Conservation (phyloP, 2,113 vertebrate genomes). For the Arenaria interpres region DNA sequence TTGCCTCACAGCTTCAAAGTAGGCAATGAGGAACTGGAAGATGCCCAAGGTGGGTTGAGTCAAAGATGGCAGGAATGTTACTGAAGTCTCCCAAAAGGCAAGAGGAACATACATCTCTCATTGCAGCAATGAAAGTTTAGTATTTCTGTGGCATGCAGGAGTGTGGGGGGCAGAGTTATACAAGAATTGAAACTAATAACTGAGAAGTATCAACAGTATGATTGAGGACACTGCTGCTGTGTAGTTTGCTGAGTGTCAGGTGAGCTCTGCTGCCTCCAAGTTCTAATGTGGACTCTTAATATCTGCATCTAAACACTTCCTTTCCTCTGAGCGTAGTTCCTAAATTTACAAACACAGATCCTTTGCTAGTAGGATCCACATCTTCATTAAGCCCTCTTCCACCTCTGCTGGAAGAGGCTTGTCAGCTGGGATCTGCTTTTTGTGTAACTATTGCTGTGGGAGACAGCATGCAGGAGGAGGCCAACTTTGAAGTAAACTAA, state of each 20-base stretch:
- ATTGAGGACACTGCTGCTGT: neutral
- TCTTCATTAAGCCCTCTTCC: neutral
- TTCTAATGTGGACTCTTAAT: neutral
- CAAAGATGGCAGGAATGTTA: constrained; percentile 79
- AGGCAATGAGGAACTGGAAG: constrained; percentile 42
- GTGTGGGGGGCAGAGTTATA: neutral
- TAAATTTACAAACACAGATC: neutral
- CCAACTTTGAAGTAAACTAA: neutral
- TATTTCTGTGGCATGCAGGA: neutral
- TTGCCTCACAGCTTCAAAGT: neutral
- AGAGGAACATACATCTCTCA: neutral
- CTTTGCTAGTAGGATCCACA: neutral
- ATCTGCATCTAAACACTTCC: neutral
- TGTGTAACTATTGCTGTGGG: neutral
- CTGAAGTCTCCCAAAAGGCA: constrained; percentile 13
- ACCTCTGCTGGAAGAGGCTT: neutral
- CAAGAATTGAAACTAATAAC: neutral
- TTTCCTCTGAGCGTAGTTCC: neutral
- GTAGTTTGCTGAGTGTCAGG: neutral
- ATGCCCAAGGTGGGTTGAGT: constrained; percentile 75
- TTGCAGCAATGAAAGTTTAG: neutral
- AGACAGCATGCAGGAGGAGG: neutral
- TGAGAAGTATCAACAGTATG: neutral
- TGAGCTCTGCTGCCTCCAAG: neutral
- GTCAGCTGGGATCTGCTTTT: neutral